These are phyloP conservation scores for Colistium nudipinnis DNA, from an alignment of 2,113 vertebrate species.

Conservation along the genomic window DNA sequence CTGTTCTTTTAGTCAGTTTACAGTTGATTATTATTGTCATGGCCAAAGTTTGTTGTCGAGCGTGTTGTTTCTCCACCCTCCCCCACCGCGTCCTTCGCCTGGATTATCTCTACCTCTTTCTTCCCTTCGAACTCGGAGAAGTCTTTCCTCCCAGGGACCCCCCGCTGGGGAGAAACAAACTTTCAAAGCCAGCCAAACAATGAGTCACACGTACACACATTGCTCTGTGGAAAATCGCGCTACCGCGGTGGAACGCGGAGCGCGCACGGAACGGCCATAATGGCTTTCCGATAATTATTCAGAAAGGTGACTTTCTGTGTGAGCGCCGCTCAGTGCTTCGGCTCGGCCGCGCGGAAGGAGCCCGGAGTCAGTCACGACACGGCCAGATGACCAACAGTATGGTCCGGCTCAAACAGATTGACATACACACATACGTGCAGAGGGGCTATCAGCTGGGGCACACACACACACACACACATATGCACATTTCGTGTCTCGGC, in stretches of 20 bases:
- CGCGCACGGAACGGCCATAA: constrained; percentile 61
- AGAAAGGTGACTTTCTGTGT: constrained; percentile 71
- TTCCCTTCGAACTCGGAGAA: constrained; percentile 60
- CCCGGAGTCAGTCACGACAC: constrained; percentile 61
- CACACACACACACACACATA: constrained; percentile 45
- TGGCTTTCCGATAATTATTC: constrained; percentile 74
- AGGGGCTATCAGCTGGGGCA: too few species aligned
- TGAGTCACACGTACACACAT: constrained; percentile 59
- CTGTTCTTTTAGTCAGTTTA: constrained; percentile 55
- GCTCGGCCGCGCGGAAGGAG: constrained; percentile 50
- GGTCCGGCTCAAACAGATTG: constrained; percentile 49
- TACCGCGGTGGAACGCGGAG: constrained; percentile 63
- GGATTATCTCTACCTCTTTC: constrained; percentile 63
- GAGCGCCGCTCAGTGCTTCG: constrained; percentile 49
- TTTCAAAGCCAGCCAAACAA: constrained; percentile 73
- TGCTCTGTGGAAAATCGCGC: constrained; percentile 50
- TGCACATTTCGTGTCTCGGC: constrained; percentile 47
- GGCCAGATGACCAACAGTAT: constrained; percentile 66
- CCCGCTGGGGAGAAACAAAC: constrained; percentile 57
- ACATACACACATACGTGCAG: constrained; percentile 19
- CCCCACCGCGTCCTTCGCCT: constrained; percentile 8
- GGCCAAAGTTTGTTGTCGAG: constrained; percentile 43
- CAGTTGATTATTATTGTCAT: constrained; percentile 61
- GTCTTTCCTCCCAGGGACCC: constrained; percentile 54
- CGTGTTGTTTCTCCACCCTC: constrained; percentile 20